Conservation (phyloP, 1,140 invertebrate species). For the Diploscapter pachys region DNA sequence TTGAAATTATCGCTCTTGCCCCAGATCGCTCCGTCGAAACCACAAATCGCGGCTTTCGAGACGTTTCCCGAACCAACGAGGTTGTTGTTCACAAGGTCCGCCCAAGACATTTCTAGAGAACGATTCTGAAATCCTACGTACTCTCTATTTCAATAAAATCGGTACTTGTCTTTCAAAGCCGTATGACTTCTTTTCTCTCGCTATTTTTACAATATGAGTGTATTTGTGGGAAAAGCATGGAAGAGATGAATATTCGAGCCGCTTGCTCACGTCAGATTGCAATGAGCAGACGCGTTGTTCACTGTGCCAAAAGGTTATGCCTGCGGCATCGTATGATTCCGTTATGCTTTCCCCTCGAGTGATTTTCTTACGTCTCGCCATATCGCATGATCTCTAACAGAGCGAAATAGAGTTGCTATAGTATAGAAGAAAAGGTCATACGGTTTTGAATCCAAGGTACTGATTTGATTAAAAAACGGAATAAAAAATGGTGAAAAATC, state of each 20-base stretch:
- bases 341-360: no score
- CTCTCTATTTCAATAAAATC: not conserved
- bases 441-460: no score
- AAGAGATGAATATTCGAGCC: not conserved
- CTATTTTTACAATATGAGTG: not conserved
- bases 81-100: constrained; percentile 58
- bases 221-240: not conserved
- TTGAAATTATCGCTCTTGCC: constrained; percentile 58
- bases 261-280: no score
- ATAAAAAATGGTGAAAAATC: no score
- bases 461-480: no score
- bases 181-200: not conserved
- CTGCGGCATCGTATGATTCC: no score
- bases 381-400: no score
- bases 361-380: no score
- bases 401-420: no score
- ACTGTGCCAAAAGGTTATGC: no score
- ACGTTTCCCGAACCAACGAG: constrained; percentile 54
- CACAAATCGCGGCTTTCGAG: constrained; percentile 56
- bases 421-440: no score
- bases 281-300: no score
- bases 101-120: constrained; percentile 54
- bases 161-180: not conserved
- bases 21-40: constrained; percentile 55
- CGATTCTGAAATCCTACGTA: not conserved